A percentile compares a stretch with the other conserved stretches of the same genome.
phyloP scores from a whole-genome alignment of 2,113 vertebrate species.

The Menura novaehollandiae region DNA sequence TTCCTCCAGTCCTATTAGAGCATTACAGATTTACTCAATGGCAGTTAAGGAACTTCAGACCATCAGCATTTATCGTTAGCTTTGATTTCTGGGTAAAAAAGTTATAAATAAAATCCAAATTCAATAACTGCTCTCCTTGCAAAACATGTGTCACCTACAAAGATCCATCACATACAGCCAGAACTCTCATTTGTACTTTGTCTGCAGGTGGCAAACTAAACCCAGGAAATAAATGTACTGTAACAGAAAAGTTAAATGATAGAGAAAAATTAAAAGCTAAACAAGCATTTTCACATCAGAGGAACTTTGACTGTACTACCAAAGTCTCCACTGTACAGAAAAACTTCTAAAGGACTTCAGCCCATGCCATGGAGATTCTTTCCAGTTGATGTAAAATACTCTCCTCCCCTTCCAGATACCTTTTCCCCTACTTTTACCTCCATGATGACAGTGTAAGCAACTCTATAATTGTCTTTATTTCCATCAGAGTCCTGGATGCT shows the following conservation, averaged over 20 bases:
- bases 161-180: neutral
- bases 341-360: neutral
- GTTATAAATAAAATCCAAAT: constrained; percentile 10
- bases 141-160: neutral
- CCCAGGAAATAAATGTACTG: neutral
- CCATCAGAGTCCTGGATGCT: neutral
- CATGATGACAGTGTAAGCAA: neutral
- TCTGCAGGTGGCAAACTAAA: constrained; percentile 64
- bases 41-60: neutral
- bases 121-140: constrained; percentile 4
- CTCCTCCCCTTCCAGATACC: neutral
- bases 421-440: neutral
- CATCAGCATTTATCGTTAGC: neutral
- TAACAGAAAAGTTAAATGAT: neutral
- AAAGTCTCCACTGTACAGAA: neutral
- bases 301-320: neutral
- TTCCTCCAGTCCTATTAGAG: neutral
- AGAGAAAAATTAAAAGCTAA: neutral
- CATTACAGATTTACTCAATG: neutral
- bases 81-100: constrained; percentile 11
- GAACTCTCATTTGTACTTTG: constrained; percentile 9
- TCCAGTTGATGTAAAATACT: neutral
- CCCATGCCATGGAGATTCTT: neutral
- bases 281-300: neutral
- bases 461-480: neutral